Conservation (phyloP, 2,888 invertebrate species). For the Strigamia crassipes region DNA sequence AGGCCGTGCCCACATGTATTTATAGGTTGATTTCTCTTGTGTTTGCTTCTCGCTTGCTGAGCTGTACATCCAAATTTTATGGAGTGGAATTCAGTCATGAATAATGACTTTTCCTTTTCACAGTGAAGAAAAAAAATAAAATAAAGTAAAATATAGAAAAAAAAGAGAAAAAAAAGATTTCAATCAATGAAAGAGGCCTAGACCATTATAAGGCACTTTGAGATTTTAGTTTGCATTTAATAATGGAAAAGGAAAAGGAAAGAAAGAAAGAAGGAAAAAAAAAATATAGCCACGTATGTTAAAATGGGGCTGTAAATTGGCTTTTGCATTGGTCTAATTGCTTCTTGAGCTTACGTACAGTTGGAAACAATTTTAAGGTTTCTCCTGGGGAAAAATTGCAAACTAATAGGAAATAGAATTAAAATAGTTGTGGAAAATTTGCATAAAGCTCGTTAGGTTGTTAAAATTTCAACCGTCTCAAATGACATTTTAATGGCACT, state of each 20-base stretch:
- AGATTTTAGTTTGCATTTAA: slow-evolving; percentile 24
- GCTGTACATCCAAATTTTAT: slow-evolving; percentile 43
- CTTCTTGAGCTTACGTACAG: slow-evolving; percentile 7
- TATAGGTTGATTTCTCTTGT: slow-evolving; percentile 40
- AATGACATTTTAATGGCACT: slow-evolving; percentile 37
- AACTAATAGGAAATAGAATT: slow-evolving; percentile 38
- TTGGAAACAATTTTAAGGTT: slow-evolving; percentile 40
- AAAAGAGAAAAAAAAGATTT: not conserved
- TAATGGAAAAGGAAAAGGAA: not conserved
- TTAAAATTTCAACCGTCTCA: slow-evolving; percentile 35
- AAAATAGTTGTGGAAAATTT: slow-evolving; percentile 39
- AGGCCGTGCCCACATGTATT: slow-evolving; percentile 37
- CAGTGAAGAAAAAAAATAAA: not conserved
- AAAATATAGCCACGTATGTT: not conserved
- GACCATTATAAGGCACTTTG: not conserved
- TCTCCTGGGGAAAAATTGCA: slow-evolving; percentile 32
- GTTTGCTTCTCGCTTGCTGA: slow-evolving; percentile 42
- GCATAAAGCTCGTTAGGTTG: slow-evolving; percentile 37
- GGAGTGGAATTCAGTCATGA: slow-evolving; percentile 45
- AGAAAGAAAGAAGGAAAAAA: too few relatives aligned
- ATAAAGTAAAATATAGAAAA: not conserved
- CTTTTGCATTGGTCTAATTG: slow-evolving; percentile 38
- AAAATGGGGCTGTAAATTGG: slow-evolving; percentile 40
- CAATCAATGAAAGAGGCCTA: slow-evolving; percentile 13
- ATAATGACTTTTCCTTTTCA: slow-evolving; percentile 34